Evolutionary conservation across 2,888 invertebrate species (phyloP).

Genomic region (Actias luna): DNA sequence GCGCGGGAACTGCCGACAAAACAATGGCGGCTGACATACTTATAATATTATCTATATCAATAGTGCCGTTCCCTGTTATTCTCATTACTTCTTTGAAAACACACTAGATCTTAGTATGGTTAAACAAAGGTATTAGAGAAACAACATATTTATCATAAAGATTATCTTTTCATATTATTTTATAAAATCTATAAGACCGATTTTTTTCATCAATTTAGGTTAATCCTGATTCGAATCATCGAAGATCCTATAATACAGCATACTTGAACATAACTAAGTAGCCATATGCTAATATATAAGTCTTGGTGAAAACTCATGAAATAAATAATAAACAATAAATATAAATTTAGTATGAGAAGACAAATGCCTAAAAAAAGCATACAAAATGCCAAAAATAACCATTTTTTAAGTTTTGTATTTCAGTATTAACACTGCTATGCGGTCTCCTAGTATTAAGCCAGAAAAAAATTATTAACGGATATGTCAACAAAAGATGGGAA

Average conservation of each 20-base stretch:
- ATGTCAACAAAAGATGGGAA: constrained; percentile 32
- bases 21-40: constrained; percentile 75
- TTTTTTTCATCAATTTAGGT: too few species aligned
- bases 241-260: neutral
- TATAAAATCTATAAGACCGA: neutral
- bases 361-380: neutral
- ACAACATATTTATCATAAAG: too few species aligned
- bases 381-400: neutral
- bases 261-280: neutral
- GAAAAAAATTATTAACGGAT: constrained; percentile 1
- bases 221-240: too few species aligned
- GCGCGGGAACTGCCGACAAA: constrained; percentile 72
- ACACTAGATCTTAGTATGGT: constrained; percentile 14
- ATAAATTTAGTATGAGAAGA: neutral
- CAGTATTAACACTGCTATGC: neutral
- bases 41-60: constrained; percentile 66
- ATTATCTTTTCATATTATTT: too few species aligned
- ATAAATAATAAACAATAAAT: too few species aligned
- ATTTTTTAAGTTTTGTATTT: neutral
- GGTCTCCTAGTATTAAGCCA: neutral
- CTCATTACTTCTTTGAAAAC: constrained; percentile 55
- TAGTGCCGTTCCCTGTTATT: constrained; percentile 60
- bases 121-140: neutral
- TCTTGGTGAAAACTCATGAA: too few species aligned
- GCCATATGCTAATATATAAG: neutral